Conservation (phyloP, 2,113 vertebrate genomes). For the Numenius arquata region DNA sequence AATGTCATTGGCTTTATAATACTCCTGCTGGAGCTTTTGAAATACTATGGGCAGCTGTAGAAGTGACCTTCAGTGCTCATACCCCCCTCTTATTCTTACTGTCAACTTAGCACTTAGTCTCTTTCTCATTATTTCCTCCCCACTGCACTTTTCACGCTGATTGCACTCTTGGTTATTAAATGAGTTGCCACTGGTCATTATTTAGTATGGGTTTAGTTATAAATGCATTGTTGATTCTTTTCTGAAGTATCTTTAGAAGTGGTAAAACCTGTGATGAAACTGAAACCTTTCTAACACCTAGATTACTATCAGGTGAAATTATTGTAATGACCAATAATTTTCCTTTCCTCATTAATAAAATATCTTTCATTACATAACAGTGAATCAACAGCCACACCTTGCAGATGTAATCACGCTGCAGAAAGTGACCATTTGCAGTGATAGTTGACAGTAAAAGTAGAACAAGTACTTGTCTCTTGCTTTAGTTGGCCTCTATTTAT, state of each 20-base stretch:
- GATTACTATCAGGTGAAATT: neutral
- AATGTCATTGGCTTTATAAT: neutral
- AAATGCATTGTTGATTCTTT: neutral
- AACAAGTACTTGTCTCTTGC: neutral
- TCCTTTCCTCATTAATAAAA: neutral
- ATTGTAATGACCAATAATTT: neutral
- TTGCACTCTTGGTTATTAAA: neutral
- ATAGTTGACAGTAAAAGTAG: neutral
- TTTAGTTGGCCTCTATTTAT: neutral
- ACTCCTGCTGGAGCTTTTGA: neutral
- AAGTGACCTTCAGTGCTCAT: neutral
- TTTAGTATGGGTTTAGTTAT: neutral
- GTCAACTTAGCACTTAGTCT: neutral
- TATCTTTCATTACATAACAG: neutral
- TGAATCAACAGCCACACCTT: neutral
- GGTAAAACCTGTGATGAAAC: neutral
- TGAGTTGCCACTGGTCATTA: neutral
- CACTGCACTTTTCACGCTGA: neutral
- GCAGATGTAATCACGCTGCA: accelerated
- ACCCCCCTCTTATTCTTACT: neutral
- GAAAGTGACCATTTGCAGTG: neutral
- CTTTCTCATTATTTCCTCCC: neutral
- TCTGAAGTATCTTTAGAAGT: neutral
- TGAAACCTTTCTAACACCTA: neutral
- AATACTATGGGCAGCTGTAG: accelerated